Base-by-base conservation (phyloP, 2,888 invertebrate genomes). In the Himalopsyche tibetana region DNA sequence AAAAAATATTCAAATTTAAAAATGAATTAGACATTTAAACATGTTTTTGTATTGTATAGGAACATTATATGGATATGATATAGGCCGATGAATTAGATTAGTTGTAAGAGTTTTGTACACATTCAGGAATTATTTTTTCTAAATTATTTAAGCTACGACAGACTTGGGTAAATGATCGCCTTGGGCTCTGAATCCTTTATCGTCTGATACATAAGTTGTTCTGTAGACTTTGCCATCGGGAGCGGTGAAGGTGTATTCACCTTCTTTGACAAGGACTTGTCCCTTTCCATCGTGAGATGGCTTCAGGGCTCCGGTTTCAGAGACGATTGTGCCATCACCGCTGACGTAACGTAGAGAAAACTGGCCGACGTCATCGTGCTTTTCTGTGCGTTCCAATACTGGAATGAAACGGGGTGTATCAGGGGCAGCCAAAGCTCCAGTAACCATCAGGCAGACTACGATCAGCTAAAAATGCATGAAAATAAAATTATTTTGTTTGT, bases 111-210 rank as follows among this genome's bases (percentile, higher is more conserved):
- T 0, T 45, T 45, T 45, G 9, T 45, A 9, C 9, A 45, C 9
- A 45, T 45, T 5, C 45, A 11, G 45, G 45, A 45, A 45, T 6
- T 45, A 51, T 0, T 51, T 51, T 15, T 15, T 51, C 15, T 51
- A 12, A 51, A 51, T 51, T 51, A 85, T 55, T 86, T 84, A 87
- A 12, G 88, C 88, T 12, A 85, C 84, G 28, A 88, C 88, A n/a
- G 86, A 85, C 40, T 87, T 86, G 55, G 88, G 88, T 42, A 88
- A 69, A 85, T 87, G 88, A 19, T 88, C 88, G 82, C 88, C 86
- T 15, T 69, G 80, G 11, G 84, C 84, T 19, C 84, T 55, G 86
- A 88, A 88, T 74, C 86, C 88, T 17, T 63, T 74, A 40, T 85
- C 82, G 36, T 88, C 88, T 36, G 88, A 86, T 15, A 87, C 84